Evolutionary conservation across 2,113 vertebrate species (phyloP).

Genomic region (Raphicerus campestris): DNA sequence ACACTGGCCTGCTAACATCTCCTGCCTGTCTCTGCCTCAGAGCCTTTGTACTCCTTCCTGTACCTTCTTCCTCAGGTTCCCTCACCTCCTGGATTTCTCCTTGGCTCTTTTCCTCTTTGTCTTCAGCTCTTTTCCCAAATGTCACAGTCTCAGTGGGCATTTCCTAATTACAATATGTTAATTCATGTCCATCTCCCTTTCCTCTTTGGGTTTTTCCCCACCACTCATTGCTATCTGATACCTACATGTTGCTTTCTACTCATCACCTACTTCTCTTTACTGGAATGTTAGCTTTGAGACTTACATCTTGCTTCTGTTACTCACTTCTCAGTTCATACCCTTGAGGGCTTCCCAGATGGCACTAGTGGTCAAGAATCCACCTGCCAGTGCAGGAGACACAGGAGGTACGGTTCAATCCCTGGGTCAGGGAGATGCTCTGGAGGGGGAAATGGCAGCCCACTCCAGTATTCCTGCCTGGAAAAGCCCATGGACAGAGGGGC

Average conservation of each 20-base stretch:
- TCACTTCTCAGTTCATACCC: not conserved
- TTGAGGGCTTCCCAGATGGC: not conserved
- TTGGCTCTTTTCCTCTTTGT: not conserved
- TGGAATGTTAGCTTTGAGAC: not conserved
- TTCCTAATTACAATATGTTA: not conserved
- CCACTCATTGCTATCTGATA: not conserved
- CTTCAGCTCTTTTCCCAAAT: not conserved
- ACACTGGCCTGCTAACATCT: not conserved
- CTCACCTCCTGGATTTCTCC: not conserved
- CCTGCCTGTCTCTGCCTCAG: not conserved
- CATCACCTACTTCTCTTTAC: not conserved
- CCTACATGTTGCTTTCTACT: not conserved
- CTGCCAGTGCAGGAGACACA: not conserved
- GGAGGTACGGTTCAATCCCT: not conserved
- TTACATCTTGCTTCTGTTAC: not conserved
- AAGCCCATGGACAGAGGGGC: not conserved
- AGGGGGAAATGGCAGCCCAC: not conserved
- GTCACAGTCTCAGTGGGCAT: not conserved
- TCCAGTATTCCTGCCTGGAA: not conserved
- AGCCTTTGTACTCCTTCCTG: not conserved
- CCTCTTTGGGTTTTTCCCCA: not conserved
- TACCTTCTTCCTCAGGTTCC: fast-evolving
- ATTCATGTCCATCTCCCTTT: not conserved
- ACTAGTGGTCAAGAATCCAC: not conserved
- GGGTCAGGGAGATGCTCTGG: not conserved